phyloP scores from a whole-genome alignment of 2,888 invertebrate genomes.

The Aphodius granarius region DNA sequence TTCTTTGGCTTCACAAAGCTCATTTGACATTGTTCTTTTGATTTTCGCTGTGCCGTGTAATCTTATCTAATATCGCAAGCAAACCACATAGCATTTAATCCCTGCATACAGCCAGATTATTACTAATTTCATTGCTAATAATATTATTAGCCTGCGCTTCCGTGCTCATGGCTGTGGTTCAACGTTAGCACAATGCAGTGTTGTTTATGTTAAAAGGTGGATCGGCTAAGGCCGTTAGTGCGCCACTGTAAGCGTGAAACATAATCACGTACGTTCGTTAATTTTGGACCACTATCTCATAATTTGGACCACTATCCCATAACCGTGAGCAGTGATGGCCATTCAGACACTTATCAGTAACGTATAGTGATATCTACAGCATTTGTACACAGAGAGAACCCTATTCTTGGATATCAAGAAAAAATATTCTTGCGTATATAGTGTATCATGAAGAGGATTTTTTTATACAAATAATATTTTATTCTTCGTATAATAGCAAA shows the following conservation, averaged over 20 bases:
- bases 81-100: not conserved
- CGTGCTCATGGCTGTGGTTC: not conserved
- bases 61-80: not conserved
- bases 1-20: conserved; percentile 31
- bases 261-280: not conserved
- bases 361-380: too few species aligned
- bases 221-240: not conserved
- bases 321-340: too few species aligned
- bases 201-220: not conserved
- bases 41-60: not conserved
- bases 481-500: too few species aligned
- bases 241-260: not conserved
- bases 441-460: too few species aligned
- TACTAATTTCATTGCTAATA: not conserved
- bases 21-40: conserved; percentile 28
- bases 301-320: too few species aligned
- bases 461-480: too few species aligned
- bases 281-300: not conserved
- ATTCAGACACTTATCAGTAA: too few species aligned
- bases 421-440: too few species aligned
- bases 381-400: too few species aligned
- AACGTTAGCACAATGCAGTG: not conserved
- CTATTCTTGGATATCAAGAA: too few species aligned
- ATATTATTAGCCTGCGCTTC: not conserved
- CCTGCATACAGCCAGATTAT: not conserved